Evolutionary conservation across 2,797 vertebrate genomes (phyloP).

Genomic region (Erethizon dorsatum): DNA sequence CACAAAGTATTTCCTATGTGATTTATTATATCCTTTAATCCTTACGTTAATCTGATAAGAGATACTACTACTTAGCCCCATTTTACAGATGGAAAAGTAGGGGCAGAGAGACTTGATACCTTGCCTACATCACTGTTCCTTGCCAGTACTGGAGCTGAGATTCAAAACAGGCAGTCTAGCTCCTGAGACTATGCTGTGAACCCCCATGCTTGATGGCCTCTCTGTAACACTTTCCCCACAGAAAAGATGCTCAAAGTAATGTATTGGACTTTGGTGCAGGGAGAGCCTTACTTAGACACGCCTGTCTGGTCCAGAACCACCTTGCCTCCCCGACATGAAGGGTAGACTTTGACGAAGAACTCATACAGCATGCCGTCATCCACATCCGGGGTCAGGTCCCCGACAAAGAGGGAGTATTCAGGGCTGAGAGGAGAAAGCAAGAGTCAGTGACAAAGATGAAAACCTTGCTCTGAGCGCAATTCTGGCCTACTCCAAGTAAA

Average conservation of each 20-base stretch:
- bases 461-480: not conserved
- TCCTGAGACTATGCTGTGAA: not conserved
- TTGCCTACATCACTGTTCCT: not conserved
- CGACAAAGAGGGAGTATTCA: slow-evolving; percentile 96
- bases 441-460: slow-evolving; percentile 51
- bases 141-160: not conserved
- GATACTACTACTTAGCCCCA: not conserved
- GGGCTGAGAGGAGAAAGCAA: slow-evolving; percentile 90
- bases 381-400: slow-evolving; percentile 96
- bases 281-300: slow-evolving; percentile 94
- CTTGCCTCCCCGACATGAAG: slow-evolving; percentile 96
- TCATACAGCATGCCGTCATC: slow-evolving; percentile 98
- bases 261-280: not conserved
- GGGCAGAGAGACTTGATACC: not conserved
- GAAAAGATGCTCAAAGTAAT: not conserved
- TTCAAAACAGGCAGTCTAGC: not conserved
- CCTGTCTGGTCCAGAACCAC: slow-evolving; percentile 96
- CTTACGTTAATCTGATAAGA: not conserved
- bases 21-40: not conserved
- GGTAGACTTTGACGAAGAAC: slow-evolving; percentile 97
- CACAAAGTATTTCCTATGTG: not conserved
- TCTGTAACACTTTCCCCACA: not conserved
- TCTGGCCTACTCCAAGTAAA: not conserved
- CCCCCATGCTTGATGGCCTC: not conserved
- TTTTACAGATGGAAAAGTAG: not conserved